phyloP scores from a whole-genome alignment of 2,888 invertebrate genomes.

The Hirtodrosophila trivittata region DNA sequence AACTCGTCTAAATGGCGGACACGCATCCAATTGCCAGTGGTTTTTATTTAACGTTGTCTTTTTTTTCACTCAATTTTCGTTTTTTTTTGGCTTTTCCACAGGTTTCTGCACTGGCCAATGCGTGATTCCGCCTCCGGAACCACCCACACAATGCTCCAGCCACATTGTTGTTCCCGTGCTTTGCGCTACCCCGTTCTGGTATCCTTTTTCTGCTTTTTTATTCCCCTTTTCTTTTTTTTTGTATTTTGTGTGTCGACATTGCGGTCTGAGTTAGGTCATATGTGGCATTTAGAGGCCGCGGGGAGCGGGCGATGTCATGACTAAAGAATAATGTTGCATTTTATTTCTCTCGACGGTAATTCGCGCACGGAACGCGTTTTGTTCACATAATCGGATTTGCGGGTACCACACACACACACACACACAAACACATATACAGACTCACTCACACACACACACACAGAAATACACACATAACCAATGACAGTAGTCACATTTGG shows the following conservation, averaged over 20 bases:
- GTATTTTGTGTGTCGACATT: constrained; percentile 39
- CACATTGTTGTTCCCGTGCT: constrained; percentile 7
- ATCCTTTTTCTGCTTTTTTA: neutral
- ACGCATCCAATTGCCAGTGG: constrained; percentile 24
- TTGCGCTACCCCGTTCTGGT: constrained; percentile 24
- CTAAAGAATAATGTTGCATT: constrained; percentile 77
- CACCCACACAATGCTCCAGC: neutral
- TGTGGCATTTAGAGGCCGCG: constrained; percentile 52
- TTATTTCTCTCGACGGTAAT: constrained; percentile 75
- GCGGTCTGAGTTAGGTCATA: constrained; percentile 59
- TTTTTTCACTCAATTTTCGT: neutral
- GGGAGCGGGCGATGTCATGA: constrained; percentile 44
- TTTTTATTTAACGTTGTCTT: constrained; percentile 14
- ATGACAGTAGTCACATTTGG: constrained; percentile 40
- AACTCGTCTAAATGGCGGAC: constrained; percentile 40
- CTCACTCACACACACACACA: constrained; percentile 1
- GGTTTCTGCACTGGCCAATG: constrained; percentile 3
- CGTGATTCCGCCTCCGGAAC: neutral
- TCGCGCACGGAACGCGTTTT: constrained; percentile 70
- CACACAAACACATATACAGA: constrained; percentile 8
- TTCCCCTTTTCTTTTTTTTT: neutral
- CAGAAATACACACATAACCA: constrained; percentile 11
- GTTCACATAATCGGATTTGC: constrained; percentile 75
- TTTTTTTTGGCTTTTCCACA: neutral
- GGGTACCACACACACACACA: constrained; percentile 8